Percentiles rank a stretch among this genome's conserved stretches.
phyloP scores from a whole-genome alignment of 2,797 vertebrate genomes.

The Novumbra hubbsi region DNA sequence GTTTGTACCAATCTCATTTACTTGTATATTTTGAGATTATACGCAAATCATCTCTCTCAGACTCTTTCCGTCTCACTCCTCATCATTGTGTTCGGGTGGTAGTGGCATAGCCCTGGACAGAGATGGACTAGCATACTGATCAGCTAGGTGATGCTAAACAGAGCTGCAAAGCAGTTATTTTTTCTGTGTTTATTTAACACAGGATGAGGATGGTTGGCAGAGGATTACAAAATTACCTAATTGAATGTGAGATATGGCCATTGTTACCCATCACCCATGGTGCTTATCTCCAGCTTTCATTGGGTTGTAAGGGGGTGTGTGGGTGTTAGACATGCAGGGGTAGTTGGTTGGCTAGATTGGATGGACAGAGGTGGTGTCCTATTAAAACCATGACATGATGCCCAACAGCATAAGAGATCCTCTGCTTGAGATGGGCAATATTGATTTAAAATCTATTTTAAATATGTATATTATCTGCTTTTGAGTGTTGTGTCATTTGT shows the following conservation, averaged over 20 bases:
- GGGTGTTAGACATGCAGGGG: background rate
- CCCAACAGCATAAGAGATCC: too few species aligned
- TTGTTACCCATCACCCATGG: background rate
- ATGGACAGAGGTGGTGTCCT: background rate
- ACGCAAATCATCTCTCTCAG: background rate
- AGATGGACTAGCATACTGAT: background rate
- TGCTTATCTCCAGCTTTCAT: constrained; percentile 7
- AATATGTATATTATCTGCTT: too few species aligned
- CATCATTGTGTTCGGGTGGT: background rate
- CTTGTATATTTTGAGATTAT: background rate
- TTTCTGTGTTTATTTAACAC: background rate
- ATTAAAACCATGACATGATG: background rate
- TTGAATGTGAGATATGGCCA: background rate
- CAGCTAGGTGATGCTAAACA: background rate
- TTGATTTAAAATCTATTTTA: background rate
- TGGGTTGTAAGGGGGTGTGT: background rate
- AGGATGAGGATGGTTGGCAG: background rate
- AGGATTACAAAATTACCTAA: background rate
- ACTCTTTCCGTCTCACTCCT: background rate
- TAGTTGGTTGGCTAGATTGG: background rate
- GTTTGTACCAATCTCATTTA: background rate
- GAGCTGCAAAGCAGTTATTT: background rate
- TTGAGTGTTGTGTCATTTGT: too few species aligned
- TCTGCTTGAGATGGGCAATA: background rate
- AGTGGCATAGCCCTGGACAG: background rate